Evolutionary conservation across 2,113 vertebrate genomes (phyloP), one percentile per base, ranked within the genome.

Genomic region (Ardeotis arabs): DNA sequence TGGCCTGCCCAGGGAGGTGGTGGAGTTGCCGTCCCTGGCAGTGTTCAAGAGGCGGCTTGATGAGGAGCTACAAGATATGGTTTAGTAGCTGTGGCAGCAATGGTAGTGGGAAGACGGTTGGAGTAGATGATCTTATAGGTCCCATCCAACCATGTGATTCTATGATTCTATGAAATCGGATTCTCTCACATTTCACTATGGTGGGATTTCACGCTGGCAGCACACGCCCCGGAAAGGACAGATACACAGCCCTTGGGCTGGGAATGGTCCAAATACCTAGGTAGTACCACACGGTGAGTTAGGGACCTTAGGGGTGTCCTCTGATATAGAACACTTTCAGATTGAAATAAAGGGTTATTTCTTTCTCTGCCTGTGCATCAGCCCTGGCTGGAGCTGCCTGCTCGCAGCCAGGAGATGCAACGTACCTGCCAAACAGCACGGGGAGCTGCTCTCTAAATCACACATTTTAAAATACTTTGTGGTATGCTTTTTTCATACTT

Each of bases 371-470:
- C 33, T 49, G 16, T 29, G 50, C 20, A 33, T 58, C 73, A 87
- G 33, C 25, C 33, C 50, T 60, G 14, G 27, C 74, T 74, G 69
- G 20, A 76, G 25, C 33, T 3, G 2, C 35, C 9, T 12, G 2
- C 53, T 73, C 3, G 0, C 24, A 58, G 33, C 10, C 49, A 64
- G 58, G 44, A 80, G 53, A n/a, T 27, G 47, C 52, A 75, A 13
- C 0, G 2, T 28, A 33, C 53, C 31, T 7, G 2, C 49, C n/a
- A 29, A 91, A 4, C 10, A 66, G 29, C 45, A 7, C 0, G 0
- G 11, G 5, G 17, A 84, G 27, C 41, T 50, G 53, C 44, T 83
- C 52, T 87, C n/a, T 37, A 68, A 62, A 85, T 29, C n/a, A 56
- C 1, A 3, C 33, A 2, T 33, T 90, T 52, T 21, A 56, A 87